Conservation (phyloP, 1,140 invertebrate genomes). For the Brachionus sp. region DNA sequence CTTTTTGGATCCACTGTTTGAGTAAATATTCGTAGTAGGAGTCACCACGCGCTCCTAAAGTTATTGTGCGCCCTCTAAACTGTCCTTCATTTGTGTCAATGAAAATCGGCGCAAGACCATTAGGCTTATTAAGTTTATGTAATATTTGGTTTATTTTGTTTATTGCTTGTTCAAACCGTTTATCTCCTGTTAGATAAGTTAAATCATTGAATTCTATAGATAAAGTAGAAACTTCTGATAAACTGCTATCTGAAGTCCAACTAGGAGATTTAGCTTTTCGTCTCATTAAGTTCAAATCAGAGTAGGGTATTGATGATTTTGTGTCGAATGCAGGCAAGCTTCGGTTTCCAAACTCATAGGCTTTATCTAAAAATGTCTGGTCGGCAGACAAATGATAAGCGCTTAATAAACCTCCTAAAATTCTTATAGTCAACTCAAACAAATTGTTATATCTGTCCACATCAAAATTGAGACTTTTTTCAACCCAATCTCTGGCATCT, state of each 20-base stretch:
- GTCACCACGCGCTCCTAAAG: conserved; percentile 91
- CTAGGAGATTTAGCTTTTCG: background rate
- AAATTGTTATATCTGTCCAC: conserved; percentile 79
- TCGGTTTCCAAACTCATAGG: conserved; percentile 41
- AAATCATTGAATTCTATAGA: conserved; percentile 96
- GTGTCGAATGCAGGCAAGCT: conserved; percentile 6
- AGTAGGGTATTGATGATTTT: conserved; percentile 24
- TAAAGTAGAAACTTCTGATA: conserved; percentile 93
- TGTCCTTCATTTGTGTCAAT: conserved; percentile 47
- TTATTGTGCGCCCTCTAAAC: conserved; percentile 77
- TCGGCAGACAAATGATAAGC: conserved; percentile 83
- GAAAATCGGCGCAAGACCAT: conserved; percentile 42
- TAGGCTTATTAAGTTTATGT: conserved; percentile 29
- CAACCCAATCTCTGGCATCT: conserved; percentile 86
- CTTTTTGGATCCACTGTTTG: conserved; percentile 72
- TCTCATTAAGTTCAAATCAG: conserved; percentile 39
- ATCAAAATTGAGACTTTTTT: conserved; percentile 75
- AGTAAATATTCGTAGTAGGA: conserved; percentile 95
- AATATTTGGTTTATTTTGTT: background rate
- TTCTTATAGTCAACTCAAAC: conserved; percentile 96
- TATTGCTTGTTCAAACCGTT: conserved; percentile 67
- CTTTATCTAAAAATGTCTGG: conserved; percentile 40
- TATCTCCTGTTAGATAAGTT: conserved; percentile 86
- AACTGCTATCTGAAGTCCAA: conserved; percentile 58
- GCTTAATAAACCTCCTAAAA: conserved; percentile 87